Percentiles rank a stretch among this genome's conserved stretches.
These are phyloP conservation scores for Phylloscopus whistleri DNA, from an alignment of 2,113 vertebrate genomes.

Conservation along the genomic window DNA sequence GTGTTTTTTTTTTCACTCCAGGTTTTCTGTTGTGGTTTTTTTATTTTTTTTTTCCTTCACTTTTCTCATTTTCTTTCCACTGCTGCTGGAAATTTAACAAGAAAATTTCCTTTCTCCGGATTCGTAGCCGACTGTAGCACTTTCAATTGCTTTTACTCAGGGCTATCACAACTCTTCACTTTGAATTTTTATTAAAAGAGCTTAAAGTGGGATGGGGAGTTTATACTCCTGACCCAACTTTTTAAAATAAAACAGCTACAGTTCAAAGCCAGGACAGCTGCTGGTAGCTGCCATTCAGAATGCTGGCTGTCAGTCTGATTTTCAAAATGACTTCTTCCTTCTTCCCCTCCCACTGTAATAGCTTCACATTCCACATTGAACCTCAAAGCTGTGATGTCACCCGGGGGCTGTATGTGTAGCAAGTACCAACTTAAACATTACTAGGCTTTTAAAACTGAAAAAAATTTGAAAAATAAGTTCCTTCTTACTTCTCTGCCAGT, in stretches of 20 bases:
- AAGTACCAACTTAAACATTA: not conserved
- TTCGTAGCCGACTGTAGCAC: not conserved
- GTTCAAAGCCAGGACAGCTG: constrained; percentile 45
- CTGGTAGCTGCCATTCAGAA: constrained; percentile 18
- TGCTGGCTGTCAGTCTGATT: constrained; percentile 18
- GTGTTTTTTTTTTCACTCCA: not conserved
- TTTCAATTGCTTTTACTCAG: constrained; percentile 27
- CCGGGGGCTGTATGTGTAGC: not conserved
- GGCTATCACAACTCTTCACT: constrained; percentile 22
- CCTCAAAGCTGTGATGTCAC: constrained; percentile 44
- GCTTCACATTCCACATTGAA: not conserved
- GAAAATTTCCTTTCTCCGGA: not conserved
- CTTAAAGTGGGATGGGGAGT: constrained; percentile 8
- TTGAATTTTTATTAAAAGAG: constrained; percentile 52
- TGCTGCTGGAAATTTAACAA: not conserved
- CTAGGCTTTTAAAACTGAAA: constrained; percentile 20
- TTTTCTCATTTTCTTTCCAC: not conserved
- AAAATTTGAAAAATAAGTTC: constrained; percentile 25
- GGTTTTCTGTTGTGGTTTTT: not conserved
- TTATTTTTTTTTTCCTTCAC: not conserved
- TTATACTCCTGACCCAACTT: constrained; percentile 37
- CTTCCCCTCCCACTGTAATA: constrained; percentile 35
- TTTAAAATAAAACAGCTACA: constrained; percentile 10
- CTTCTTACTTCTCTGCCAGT: not conserved
- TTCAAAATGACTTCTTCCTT: constrained; percentile 15